Conservation (phyloP, 1,140 invertebrate genomes). For the Fopius arisanus region DNA sequence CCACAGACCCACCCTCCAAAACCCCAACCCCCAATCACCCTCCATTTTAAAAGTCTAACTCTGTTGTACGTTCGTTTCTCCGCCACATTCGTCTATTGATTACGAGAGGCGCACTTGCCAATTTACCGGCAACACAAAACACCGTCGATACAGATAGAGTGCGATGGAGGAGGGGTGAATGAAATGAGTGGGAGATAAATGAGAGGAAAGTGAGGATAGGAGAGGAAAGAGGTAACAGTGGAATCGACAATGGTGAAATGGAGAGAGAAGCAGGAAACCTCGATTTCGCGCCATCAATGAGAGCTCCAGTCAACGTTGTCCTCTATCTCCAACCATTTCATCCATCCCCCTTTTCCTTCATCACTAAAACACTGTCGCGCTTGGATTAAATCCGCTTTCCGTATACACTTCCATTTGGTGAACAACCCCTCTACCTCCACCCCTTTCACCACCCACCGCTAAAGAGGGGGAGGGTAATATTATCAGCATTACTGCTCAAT, state of each 20-base stretch:
- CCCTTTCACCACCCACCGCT: neutral
- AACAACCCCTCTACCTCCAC: neutral
- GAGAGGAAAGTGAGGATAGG: neutral
- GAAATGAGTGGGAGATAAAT: slow-evolving; percentile 31
- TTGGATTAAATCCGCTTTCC: slow-evolving; percentile 24
- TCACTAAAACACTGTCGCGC: neutral
- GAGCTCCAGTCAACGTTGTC: slow-evolving; percentile 36
- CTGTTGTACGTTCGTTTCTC: slow-evolving; percentile 30
- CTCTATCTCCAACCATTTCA: slow-evolving; percentile 39
- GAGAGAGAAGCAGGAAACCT: slow-evolving; percentile 44
- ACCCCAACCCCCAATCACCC: neutral
- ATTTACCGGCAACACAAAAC: slow-evolving; percentile 48
- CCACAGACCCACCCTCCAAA: neutral
- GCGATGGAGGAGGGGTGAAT: no score
- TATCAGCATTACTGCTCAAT: neutral
- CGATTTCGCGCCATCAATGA: slow-evolving; percentile 51
- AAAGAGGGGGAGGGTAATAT: neutral
- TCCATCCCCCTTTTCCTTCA: neutral
- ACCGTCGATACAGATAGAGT: slow-evolving; percentile 13
- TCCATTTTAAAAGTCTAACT: neutral
- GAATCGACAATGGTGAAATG: slow-evolving; percentile 37
- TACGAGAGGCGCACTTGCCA: slow-evolving; percentile 50
- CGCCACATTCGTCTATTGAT: slow-evolving; percentile 44
- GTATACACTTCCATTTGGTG: slow-evolving; percentile 11
- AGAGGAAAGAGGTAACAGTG: neutral